Evolutionary conservation across 2,113 vertebrate genomes (phyloP).

Genomic region (Lepisosteus osseus): DNA sequence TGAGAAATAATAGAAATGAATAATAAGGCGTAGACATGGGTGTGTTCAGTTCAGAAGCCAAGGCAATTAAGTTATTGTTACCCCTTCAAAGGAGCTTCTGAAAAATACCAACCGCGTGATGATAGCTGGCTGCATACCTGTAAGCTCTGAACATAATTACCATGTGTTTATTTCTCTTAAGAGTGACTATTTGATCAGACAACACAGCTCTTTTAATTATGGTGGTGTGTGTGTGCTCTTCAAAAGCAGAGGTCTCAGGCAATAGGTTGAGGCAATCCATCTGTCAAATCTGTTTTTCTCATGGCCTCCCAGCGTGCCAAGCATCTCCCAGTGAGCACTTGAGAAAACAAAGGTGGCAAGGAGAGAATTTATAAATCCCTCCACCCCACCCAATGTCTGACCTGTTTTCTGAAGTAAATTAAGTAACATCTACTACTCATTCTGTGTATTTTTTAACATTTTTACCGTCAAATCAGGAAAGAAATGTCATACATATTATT

Average conservation of each 20-base stretch:
- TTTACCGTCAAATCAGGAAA: no score
- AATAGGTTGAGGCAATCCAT: background rate
- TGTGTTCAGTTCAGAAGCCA: no score
- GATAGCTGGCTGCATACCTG: background rate
- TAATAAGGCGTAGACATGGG: no score
- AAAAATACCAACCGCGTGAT: background rate
- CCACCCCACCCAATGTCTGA: no score
- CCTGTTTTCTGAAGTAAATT: no score
- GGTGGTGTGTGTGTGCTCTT: background rate
- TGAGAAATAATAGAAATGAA: no score
- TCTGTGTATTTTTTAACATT: no score
- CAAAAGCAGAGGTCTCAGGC: background rate
- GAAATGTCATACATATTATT: no score
- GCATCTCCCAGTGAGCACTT: no score
- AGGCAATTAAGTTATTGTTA: background rate
- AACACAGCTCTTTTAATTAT: background rate
- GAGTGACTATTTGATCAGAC: slow-evolving; percentile 5
- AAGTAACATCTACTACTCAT: no score
- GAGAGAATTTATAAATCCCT: no score
- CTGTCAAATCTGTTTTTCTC: background rate
- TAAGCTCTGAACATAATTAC: background rate
- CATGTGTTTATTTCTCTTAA: background rate
- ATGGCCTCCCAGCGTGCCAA: background rate
- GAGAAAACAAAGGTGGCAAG: no score
- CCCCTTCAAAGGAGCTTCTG: background rate